Evolutionary conservation across 2,888 invertebrate species (phyloP), one percentile per base, ranked within the genome.

Genomic region (Adela reaumurella): DNA sequence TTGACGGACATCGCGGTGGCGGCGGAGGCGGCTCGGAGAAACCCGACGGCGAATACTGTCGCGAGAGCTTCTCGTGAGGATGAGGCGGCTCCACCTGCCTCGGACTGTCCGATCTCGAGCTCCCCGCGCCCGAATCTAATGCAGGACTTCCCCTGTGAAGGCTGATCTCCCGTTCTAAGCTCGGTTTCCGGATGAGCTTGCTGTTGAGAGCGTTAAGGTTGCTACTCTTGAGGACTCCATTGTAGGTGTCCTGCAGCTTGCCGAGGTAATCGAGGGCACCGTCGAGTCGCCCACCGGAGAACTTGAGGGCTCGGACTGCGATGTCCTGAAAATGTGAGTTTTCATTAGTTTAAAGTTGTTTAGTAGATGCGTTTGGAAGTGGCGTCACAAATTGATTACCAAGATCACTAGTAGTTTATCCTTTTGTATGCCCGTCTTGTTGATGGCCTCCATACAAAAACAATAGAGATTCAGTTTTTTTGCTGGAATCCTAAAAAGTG

Each of bases 61-160:
- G 79, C 56, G 83, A 84, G 42, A 89, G 76, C 54, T 77, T 77
- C 57, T 77, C 78, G 58, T 88, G 88, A 45, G 86, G 83, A 61
- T 89, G 83, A 45, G 81, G 74, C 19, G 68, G 62, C 55, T 86
- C 86, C 11, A 83, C 70, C 56, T 88, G 81, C 55, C 93, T 86
- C 16, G 93, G 94, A 66, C 92, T 93, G 64, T 94, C 94, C 5
- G 94, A 94, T 49, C 94, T 83, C 44, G 92, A 92, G 63, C 92
- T 92, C 46, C 92, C 92, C 14, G 92, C 92, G 17, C 92, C 93
- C 49, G 91, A 92, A 64, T 93, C 93, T 52, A 93, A 74, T 17
- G 92, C 92, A 8, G 94, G 94, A 65, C 93, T 93, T 47, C 91
- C 90, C 52, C 92, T 84, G 57, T 89, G 86, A 17, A 87, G 70